Conservation (phyloP, 2,797 vertebrate species). For the Phalloptychus januarius region DNA sequence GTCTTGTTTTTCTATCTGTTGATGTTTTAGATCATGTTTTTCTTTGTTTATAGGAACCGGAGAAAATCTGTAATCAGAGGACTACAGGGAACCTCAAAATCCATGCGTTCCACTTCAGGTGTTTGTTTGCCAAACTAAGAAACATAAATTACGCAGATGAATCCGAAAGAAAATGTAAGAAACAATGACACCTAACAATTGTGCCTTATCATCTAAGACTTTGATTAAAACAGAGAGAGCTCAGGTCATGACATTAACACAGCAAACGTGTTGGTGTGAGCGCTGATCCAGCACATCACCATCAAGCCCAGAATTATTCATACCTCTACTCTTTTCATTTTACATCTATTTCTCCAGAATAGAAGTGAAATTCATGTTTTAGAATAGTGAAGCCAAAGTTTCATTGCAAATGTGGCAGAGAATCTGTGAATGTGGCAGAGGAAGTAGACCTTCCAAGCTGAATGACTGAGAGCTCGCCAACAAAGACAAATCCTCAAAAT, state of each 20-base stretch:
- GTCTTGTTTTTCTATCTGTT: not conserved
- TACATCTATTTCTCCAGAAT: not conserved
- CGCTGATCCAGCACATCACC: not conserved
- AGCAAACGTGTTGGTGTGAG: not conserved
- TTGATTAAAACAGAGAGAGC: not conserved
- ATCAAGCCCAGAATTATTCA: not conserved
- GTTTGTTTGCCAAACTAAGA: not conserved
- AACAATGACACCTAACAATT: not conserved
- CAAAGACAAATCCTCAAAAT: too few species aligned
- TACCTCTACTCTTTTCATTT: not conserved
- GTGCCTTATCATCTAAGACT: not conserved
- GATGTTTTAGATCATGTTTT: not conserved
- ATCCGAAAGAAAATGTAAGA: rapidly evolving
- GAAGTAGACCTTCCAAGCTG: not conserved
- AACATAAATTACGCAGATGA: rapidly evolving
- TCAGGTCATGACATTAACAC: not conserved
- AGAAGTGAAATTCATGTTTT: not conserved
- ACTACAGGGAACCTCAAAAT: not conserved
- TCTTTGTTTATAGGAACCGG: not conserved
- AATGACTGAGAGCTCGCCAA: too few species aligned
- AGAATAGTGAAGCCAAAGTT: not conserved
- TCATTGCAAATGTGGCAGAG: not conserved
- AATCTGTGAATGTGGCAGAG: not conserved
- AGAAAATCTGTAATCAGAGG: rapidly evolving
- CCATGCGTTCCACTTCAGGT: not conserved